Percentiles rank a stretch among this genome's conserved stretches.
These are phyloP conservation scores for Galago senegalensis DNA, from an alignment of 2,797 vertebrate genomes.

Conservation along the genomic window DNA sequence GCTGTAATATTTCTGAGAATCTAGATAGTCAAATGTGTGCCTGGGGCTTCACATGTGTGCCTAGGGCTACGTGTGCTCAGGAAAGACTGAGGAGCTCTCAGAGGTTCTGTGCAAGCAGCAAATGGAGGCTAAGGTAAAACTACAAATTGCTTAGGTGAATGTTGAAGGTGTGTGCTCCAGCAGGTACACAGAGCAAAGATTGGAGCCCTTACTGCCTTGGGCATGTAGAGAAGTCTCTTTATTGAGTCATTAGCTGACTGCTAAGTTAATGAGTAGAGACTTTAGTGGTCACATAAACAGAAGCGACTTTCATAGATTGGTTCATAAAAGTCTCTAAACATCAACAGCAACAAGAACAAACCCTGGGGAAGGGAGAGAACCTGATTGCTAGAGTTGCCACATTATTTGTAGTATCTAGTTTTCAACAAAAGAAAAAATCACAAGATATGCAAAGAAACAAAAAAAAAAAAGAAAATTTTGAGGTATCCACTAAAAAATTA, in stretches of 20 bases:
- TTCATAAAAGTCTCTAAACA: background rate
- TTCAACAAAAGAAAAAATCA: conserved; percentile 23
- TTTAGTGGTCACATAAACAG: background rate
- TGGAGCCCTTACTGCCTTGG: background rate
- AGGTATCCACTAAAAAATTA: background rate
- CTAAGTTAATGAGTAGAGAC: background rate
- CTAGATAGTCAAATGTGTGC: background rate
- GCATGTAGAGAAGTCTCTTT: background rate
- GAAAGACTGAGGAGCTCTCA: background rate
- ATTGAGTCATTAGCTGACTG: background rate
- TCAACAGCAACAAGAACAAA: background rate
- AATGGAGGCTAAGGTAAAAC: background rate
- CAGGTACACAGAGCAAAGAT: background rate
- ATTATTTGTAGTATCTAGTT: background rate
- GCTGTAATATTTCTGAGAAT: background rate
- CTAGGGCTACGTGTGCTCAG: background rate
- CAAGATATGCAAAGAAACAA: background rate
- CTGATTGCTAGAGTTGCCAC: background rate
- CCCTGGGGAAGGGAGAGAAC: background rate
- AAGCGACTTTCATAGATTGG: background rate
- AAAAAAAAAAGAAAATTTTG: background rate
- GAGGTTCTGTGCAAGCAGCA: background rate
- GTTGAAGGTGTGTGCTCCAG: background rate
- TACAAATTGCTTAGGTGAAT: background rate
- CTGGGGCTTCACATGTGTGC: background rate